Evolutionary conservation across 2,113 vertebrate species (phyloP), one percentile per base, ranked within the genome.

Genomic region (Pluvianellus socialis): DNA sequence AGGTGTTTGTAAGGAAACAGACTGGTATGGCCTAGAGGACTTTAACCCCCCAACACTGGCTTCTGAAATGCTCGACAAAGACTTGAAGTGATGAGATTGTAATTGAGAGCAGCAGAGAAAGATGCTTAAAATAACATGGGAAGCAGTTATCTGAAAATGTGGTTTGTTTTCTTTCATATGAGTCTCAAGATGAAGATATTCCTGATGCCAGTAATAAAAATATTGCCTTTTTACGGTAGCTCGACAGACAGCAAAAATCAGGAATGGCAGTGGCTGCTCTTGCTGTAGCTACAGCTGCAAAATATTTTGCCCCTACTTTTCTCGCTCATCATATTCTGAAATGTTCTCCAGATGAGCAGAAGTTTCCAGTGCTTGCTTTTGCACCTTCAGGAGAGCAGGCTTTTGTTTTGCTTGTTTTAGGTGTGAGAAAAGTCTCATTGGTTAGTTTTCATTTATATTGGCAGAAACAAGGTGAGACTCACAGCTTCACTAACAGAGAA

Each of bases 161-260:
- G 70, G 23, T n/a, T 92, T 85, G 74, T 77, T 92, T 94, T 91
- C 58, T 89, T 96, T 89, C 73, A 45, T 68, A 40, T 12, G 12
- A 32, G 33, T 88, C 86, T 96, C 75, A 65, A 74, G 91, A 79
- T 58, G 38, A 93, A 90, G 53, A 67, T 94, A 88, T 55, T 91
- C 49, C 79, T 90, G 72, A 94, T 68, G 44, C 53, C 74, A 92
- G n/a, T 47, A 92, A 86, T 72, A 75, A 84, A 95, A 96, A 91
- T 14, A 74, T 2, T 92, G 68, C 10, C 18, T 85, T 91, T 93
- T 85, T 52, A 70, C 50, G 4, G 91, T 86, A 86, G 52, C 55
- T 94, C n/a, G 42, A 62, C 42, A 35, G 42, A 62, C 42, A 35
- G 35, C 28, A 71, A 62, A 79, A 79, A 12, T 38, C 63, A 83